Conservation (phyloP, 1,140 invertebrate species). For the Sitobion miscanthi region DNA sequence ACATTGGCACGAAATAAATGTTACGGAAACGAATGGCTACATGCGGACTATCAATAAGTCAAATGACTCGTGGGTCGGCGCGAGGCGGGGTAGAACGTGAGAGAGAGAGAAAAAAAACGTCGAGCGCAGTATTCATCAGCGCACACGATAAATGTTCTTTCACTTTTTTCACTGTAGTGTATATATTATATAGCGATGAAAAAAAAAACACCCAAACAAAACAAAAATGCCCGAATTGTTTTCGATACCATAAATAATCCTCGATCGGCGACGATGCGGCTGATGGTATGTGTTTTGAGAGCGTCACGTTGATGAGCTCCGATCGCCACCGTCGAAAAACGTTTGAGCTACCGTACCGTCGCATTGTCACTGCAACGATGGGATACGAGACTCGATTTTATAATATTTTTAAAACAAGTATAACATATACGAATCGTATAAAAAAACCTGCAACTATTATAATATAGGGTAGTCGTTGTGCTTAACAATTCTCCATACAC, state of each 20-base stretch:
- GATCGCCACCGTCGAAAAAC: not conserved
- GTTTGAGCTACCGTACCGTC: not conserved
- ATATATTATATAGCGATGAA: not conserved
- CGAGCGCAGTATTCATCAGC: slow-evolving; percentile 42
- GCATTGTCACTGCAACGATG: not conserved
- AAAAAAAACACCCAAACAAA: not conserved
- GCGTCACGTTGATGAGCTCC: not conserved
- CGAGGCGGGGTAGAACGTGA: not conserved
- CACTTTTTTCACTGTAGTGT: not conserved
- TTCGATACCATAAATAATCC: slow-evolving; percentile 16
- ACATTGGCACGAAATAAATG: slow-evolving; percentile 50
- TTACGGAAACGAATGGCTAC: slow-evolving; percentile 52
- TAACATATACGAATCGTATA: not conserved
- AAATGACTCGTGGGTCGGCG: slow-evolving; percentile 36
- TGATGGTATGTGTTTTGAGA: not conserved
- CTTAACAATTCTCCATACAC: accelerated
- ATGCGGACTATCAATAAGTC: slow-evolving; percentile 51
- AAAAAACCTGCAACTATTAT: not conserved
- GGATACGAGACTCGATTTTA: not conserved
- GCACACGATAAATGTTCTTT: slow-evolving; percentile 22
- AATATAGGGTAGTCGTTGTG: not conserved
- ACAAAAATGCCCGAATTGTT: not conserved
- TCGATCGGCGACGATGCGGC: not conserved
- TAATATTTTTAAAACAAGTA: not conserved
- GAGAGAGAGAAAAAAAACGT: not conserved